Conservation (phyloP, 2,888 invertebrate species). For the Syritta pipiens region DNA sequence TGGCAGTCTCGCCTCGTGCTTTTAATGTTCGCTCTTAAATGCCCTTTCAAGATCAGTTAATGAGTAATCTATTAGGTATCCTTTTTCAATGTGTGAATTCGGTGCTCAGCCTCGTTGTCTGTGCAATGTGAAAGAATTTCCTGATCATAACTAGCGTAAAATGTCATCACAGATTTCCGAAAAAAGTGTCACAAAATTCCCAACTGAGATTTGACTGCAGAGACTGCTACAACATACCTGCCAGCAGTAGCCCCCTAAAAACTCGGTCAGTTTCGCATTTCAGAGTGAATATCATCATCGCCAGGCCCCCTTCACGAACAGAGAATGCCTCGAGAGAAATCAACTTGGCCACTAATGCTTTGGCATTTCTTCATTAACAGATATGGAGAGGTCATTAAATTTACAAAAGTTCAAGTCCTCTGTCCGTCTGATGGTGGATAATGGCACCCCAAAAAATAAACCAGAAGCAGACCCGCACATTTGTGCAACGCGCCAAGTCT, state of each 20-base stretch:
- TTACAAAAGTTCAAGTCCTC: slow-evolving; percentile 27
- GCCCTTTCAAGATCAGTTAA: neutral
- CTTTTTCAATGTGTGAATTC: too few relatives aligned
- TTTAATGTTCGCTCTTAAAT: neutral
- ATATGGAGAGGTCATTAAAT: slow-evolving; percentile 22
- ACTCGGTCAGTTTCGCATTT: slow-evolving; percentile 15
- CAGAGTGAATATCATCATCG: slow-evolving; percentile 28
- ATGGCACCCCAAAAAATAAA: neutral
- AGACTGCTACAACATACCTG: neutral
- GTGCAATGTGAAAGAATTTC: neutral
- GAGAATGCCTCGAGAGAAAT: slow-evolving; percentile 37
- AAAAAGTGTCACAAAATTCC: slow-evolving; percentile 32
- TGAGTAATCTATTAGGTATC: slow-evolving; percentile 21
- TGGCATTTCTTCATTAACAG: slow-evolving; percentile 20
- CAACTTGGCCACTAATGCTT: slow-evolving; percentile 39
- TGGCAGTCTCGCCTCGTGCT: neutral
- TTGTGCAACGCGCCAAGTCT: slow-evolving; percentile 19
- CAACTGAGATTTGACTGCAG: slow-evolving; percentile 22
- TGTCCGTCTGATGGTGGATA: neutral
- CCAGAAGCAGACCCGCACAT: slow-evolving; percentile 14
- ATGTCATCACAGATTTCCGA: neutral
- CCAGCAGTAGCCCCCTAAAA: neutral
- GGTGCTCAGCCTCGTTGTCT: neutral
- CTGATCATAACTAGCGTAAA: slow-evolving; percentile 8
- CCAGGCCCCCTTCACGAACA: neutral